Conservation (phyloP, 2,888 invertebrate genomes). For the Ectemnius lituratus region DNA sequence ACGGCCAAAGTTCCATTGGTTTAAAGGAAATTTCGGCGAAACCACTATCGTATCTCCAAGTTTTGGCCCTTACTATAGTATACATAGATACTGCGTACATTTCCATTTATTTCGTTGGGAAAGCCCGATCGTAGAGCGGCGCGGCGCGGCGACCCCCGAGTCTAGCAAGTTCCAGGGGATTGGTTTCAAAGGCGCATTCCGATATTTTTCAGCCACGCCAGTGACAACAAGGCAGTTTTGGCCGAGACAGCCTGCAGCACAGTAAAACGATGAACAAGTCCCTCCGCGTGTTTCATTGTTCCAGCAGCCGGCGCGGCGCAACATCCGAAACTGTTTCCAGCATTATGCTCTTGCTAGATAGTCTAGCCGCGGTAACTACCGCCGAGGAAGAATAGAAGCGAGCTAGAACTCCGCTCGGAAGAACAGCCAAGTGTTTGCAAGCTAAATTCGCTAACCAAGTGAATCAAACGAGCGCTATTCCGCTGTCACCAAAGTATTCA, state of each 20-base stretch:
- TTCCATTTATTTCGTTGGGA: background rate
- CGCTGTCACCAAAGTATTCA: too few species aligned
- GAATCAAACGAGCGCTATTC: too few species aligned
- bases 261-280: slow-evolving; percentile 46
- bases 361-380: slow-evolving; percentile 25
- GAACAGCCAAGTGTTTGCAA: slow-evolving; percentile 32
- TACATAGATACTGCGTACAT: background rate
- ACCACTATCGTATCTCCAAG: slow-evolving; percentile 3
- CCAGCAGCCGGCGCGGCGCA: slow-evolving; percentile 46
- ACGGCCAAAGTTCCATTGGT: slow-evolving; percentile 4
- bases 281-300: slow-evolving; percentile 46
- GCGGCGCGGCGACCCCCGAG: background rate
- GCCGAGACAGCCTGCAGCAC: slow-evolving; percentile 36
- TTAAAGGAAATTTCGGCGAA: slow-evolving; percentile 1
- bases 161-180: slow-evolving; percentile 17
- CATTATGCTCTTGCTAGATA: slow-evolving; percentile 51
- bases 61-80: background rate
- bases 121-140: background rate
- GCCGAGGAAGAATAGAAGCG: slow-evolving; percentile 28
- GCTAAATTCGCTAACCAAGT: slow-evolving; percentile 31
- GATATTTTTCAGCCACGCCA: slow-evolving; percentile 32
- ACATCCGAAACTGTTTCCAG: slow-evolving; percentile 59
- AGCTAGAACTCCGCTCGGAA: slow-evolving; percentile 28
- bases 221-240: slow-evolving; percentile 39
- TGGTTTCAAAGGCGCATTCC: slow-evolving; percentile 21